Base-by-base conservation (phyloP, 2,113 vertebrate species). In the Plestiodon gilberti region DNA sequence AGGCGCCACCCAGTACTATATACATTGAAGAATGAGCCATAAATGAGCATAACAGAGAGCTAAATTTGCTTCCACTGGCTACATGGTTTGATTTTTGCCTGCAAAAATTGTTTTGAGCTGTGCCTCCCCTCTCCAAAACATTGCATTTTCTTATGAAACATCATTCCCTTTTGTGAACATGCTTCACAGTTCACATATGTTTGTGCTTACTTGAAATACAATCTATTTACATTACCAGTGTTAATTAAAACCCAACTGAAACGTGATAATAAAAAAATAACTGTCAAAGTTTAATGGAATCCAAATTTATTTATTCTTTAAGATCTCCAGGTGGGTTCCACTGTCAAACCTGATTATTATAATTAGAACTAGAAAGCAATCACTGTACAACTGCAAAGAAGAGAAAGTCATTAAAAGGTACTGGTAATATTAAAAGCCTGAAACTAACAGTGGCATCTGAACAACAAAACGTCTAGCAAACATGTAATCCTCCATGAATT, bases 281-380 rank as follows among this genome's bases (percentile, higher is more conserved):
- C n/a, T 77, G 22, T 71, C 55, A 73, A 88, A 35, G 14, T 79
- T 88, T 79, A 79, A 84, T 69, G n/a, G 1, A 48, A 0, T 0
- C 28, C 20, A 6, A 43, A 82, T 35, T 6, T 79, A 59, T 5
- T 64, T 48, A n/a, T 78, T 75, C 84, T 87, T 89, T 64, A 81
- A 18, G 40, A 79, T 89, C 25, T 69, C 73, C 7, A 75, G 25
- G 13, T 59, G 48, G 13, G 10, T 70, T 74, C 80, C 8, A 61
- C 18, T 69, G 43, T 61, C 67, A 86, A 82, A 65, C 85, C 33
- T 74, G 30, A 70, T 38, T 52, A 35, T 64, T 30, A 6, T 82
- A 89, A 83, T 15, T 81, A 48, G 25, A 91, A 86, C 6, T 73
- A 89, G 70, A 65, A 43, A 87, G 75, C 23, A 89, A 38, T 20